Evolutionary conservation across 2,113 vertebrate species (phyloP), one percentile per base, ranked within the genome.

Genomic region (Microtus montanus): DNA sequence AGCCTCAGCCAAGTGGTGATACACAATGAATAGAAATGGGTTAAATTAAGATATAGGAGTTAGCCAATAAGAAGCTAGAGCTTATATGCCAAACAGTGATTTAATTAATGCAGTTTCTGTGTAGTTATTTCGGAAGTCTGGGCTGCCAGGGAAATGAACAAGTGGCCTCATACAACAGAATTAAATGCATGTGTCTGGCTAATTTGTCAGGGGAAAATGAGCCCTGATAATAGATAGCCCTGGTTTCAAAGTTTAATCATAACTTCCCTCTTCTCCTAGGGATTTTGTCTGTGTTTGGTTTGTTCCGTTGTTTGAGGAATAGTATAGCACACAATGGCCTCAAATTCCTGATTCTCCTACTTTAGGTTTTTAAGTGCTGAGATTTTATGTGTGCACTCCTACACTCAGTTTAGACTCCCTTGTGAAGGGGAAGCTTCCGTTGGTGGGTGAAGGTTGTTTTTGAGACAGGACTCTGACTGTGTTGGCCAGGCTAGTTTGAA

Each of bases 181-280:
- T 28, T 64, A 83, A 74, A 79, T 92, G 14, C 8, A 17, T 87
- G 10, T 64, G 7, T 89, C 30, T 91, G 61, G 2, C 26, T 97
- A 26, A 75, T 89, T 94, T 90, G 24, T 83, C 19, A 75, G 9
- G 70, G 88, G n/a, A 89, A 92, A 66, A 35, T 71, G 41, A 95
- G 13, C n/a, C 91, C 19, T 92, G 5, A 41, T 92, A 54, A 28
- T 77, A 95, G 68, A n/a, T 47, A 79, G 41, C 71, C 41, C 35
- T 84, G 7, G 22, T 87, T 93, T 95, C 87, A 96, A 47, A 93
- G 15, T 41, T 47, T 85, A 83, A 83, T 61, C 35, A 41, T 28
- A 41, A 63, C 54, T 63, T 22, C 12, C 54, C 26, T 54, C 24
- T n/a, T 83, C 24, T 38, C n/a, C 52, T 5, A 61, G 5, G n/a